Evolutionary conservation across 2,113 vertebrate genomes (phyloP).

Genomic region (Serilophus lunatus): DNA sequence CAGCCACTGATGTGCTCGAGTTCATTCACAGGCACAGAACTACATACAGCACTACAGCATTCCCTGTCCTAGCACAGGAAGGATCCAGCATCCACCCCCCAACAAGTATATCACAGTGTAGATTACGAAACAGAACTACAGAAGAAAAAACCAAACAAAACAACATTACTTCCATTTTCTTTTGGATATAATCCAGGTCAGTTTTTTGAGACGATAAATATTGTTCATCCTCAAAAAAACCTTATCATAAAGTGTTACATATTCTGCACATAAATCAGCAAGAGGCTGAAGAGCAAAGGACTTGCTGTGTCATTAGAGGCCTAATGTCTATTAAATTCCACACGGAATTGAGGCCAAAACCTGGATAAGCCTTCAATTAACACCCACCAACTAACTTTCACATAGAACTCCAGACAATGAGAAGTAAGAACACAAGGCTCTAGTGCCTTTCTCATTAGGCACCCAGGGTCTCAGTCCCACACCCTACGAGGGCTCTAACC

Average conservation of each 20-base stretch:
- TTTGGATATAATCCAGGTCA: background rate
- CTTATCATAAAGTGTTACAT: background rate
- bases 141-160: background rate
- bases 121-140: background rate
- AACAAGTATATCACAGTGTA: background rate
- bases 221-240: background rate
- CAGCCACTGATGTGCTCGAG: background rate
- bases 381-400: background rate
- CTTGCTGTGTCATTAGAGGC: background rate
- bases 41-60: background rate
- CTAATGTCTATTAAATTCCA: background rate
- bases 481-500: background rate
- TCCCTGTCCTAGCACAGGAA: background rate
- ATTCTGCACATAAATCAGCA: background rate
- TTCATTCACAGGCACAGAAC: background rate
- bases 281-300: background rate
- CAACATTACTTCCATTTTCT: background rate
- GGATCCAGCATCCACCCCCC: background rate
- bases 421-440: background rate
- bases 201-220: background rate
- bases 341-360: background rate
- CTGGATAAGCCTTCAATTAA: background rate
- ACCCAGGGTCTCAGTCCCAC: background rate
- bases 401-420: background rate
- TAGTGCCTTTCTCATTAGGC: too few relatives aligned